Conservation (phyloP, 1,140 invertebrate species). For the Anastatus disparis region DNA sequence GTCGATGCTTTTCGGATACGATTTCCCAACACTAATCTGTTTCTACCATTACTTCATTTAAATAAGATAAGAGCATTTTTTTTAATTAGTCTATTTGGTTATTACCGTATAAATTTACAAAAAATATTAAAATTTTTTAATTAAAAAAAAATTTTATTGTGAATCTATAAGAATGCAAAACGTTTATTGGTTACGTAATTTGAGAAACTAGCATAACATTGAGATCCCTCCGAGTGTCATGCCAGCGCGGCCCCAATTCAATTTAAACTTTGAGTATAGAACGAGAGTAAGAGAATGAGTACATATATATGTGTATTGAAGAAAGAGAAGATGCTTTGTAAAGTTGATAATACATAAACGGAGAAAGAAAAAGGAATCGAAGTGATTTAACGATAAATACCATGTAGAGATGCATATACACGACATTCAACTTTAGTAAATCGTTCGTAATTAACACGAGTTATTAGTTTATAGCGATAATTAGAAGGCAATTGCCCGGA, state of each 20-base stretch:
- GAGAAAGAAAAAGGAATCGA: conserved; percentile 17
- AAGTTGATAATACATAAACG: conserved; percentile 9
- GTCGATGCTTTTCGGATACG: conserved; percentile 66
- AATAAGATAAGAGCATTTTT: too few species aligned
- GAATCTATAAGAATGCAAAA: conserved; percentile 21
- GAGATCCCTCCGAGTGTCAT: conserved; percentile 44
- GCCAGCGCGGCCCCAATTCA: conserved; percentile 65
- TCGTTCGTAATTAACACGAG: conserved; percentile 66
- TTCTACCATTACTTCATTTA: too few species aligned
- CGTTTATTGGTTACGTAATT: conserved; percentile 61
- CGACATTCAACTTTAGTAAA: conserved; percentile 59
- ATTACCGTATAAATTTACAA: not conserved
- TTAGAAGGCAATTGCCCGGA: conserved; percentile 65
- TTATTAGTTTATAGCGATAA: conserved; percentile 67
- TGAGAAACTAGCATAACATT: conserved; percentile 57
- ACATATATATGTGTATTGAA: conserved; percentile 11
- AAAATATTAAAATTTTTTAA: not conserved
- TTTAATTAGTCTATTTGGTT: not conserved
- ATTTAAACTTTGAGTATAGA: conserved; percentile 64
- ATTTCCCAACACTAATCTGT: too few species aligned
- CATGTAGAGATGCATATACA: conserved; percentile 41
- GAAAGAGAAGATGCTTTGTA: not conserved
- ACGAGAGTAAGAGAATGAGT: conserved; percentile 8
- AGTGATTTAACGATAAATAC: not conserved
- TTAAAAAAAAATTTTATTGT: too few species aligned